These are phyloP conservation scores for Notarius lentiginosus DNA, from an alignment of 2,113 vertebrate species.

Conservation along the genomic window DNA sequence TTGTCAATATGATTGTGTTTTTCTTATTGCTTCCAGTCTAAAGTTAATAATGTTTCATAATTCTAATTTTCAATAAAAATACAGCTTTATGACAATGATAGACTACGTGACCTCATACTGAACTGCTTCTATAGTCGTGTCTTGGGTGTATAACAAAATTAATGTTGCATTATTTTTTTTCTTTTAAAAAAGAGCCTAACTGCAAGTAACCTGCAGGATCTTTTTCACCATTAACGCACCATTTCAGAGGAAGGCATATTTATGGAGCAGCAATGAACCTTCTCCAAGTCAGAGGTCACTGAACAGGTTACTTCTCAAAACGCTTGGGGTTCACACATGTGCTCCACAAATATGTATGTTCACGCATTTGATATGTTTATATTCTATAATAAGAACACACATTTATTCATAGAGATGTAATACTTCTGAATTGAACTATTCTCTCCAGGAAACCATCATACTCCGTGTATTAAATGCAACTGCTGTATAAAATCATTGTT, in stretches of 20 bases:
- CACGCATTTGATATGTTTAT: not conserved
- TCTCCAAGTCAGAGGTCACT: not conserved
- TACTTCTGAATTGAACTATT: not conserved
- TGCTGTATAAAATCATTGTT: not conserved
- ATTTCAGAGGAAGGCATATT: constrained; percentile 34
- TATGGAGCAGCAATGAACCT: constrained; percentile 13
- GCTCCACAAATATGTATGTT: not conserved
- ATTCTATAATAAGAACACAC: not conserved
- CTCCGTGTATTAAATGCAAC: no score
- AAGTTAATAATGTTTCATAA: not conserved
- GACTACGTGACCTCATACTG: not conserved
- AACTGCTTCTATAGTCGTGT: not conserved
- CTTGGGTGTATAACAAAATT: not conserved
- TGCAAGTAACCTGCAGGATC: constrained; percentile 33
- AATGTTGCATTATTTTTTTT: not conserved
- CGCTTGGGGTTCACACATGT: not conserved
- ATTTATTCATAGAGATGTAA: not conserved
- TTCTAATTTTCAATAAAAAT: not conserved
- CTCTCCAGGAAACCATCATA: not conserved
- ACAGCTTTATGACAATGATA: not conserved
- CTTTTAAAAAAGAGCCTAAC: not conserved
- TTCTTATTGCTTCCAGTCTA: not conserved
- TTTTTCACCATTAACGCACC: constrained; percentile 31
- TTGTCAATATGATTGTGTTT: not conserved
- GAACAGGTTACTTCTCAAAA: not conserved